phyloP scores from a whole-genome alignment of 2,888 invertebrate species.

The Cheilosia urbana region DNA sequence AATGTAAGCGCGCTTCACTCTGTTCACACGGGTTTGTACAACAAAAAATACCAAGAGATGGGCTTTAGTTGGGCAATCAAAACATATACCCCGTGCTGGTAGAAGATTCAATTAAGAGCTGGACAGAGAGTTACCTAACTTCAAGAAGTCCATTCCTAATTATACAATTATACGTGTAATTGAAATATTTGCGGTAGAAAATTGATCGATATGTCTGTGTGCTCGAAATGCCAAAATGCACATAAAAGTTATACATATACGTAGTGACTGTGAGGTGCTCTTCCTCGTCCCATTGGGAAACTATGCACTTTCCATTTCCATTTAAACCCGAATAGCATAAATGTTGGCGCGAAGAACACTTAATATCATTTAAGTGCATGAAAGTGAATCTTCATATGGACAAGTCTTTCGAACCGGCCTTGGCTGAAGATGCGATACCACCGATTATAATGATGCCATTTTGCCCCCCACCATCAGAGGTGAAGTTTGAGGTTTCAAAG shows the following conservation, averaged over 20 bases:
- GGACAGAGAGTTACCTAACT: slow-evolving; percentile 15
- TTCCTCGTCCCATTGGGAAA: slow-evolving; percentile 25
- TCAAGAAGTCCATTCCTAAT: slow-evolving; percentile 1
- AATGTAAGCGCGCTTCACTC: neutral
- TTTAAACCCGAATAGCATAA: slow-evolving; percentile 23
- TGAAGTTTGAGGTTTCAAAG: slow-evolving; percentile 26
- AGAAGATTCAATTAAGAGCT: slow-evolving; percentile 32
- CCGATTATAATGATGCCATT: slow-evolving; percentile 30
- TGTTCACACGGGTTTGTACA: neutral
- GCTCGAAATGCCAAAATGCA: neutral
- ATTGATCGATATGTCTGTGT: neutral
- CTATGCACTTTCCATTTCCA: slow-evolving; percentile 49
- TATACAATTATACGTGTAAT: slow-evolving; percentile 11
- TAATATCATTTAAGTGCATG: slow-evolving; percentile 33
- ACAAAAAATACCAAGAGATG: no score
- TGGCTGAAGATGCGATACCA: slow-evolving; percentile 24
- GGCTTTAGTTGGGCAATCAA: no score
- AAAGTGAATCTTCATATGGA: slow-evolving; percentile 63
- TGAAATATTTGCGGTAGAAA: slow-evolving; percentile 7
- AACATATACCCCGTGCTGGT: slow-evolving; percentile 6
- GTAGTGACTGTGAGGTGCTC: neutral
- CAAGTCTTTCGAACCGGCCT: slow-evolving; percentile 51
- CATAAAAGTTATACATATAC: neutral
- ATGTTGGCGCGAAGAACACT: slow-evolving; percentile 7
- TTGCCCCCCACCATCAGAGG: neutral